A percentile compares a stretch with the other conserved stretches of the same genome.
Conservation (phyloP, 2,797 vertebrate genomes). For the Thripadectes ignobilis region DNA sequence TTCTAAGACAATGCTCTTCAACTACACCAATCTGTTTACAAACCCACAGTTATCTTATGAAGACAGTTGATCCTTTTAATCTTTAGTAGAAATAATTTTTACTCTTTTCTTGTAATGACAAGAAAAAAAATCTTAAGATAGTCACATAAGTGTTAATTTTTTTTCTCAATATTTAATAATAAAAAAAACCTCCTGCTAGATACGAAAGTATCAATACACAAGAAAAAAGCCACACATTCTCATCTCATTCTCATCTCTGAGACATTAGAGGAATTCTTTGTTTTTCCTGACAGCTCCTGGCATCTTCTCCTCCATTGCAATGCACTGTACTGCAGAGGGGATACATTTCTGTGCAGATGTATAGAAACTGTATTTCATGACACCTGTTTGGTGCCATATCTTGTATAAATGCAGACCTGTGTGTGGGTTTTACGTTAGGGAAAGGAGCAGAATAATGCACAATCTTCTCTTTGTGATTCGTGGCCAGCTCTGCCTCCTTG, state of each 20-base stretch:
- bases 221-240: background rate
- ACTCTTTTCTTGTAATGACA: background rate
- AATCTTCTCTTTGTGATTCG: background rate
- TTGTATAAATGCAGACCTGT: background rate
- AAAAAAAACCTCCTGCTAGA: background rate
- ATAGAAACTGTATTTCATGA: background rate
- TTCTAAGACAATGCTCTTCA: background rate
- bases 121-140: background rate
- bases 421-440: background rate
- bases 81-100: background rate
- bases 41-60: background rate
- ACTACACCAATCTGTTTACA: background rate
- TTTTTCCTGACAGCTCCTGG: background rate
- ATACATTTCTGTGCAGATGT: background rate
- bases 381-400: background rate
- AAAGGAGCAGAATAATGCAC: background rate
- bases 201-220: background rate
- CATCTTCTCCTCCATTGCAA: background rate
- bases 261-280: background rate
- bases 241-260: background rate
- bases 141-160: background rate
- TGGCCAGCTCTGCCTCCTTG: background rate
- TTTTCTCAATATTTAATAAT: background rate
- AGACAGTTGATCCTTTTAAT: background rate
- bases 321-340: background rate